phyloP scores from a whole-genome alignment of 2,888 invertebrate genomes.

The Deilephila porcellus region DNA sequence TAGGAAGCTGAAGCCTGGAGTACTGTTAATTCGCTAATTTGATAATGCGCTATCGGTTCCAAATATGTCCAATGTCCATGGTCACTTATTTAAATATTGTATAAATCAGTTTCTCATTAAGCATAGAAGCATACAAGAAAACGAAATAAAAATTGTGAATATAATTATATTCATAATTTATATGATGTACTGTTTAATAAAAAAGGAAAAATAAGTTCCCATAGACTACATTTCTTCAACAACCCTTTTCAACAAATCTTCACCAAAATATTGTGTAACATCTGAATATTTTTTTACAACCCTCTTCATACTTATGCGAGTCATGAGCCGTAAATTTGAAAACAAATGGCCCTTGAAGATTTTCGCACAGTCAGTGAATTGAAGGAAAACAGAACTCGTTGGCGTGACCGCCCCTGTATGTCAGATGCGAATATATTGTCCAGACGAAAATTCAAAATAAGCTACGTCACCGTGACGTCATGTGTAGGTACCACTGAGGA shows the following conservation, averaged over 20 bases:
- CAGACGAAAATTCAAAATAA: conserved; percentile 51
- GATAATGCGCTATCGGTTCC: no score
- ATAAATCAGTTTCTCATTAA: no score
- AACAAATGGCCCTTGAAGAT: conserved; percentile 80
- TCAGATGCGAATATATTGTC: conserved; percentile 63
- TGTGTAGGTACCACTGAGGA: background rate
- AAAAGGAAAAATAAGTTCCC: background rate
- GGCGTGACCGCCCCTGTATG: conserved; percentile 52
- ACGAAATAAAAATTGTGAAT: background rate
- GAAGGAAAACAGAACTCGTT: conserved; percentile 70
- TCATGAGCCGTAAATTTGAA: conserved; percentile 76
- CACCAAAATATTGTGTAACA: background rate
- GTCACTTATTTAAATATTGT: no score
- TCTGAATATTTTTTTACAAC: conserved; percentile 36
- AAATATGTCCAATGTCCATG: no score
- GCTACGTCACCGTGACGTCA: conserved; percentile 23
- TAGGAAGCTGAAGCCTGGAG: no score
- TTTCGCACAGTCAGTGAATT: conserved; percentile 75
- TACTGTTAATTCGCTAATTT: no score
- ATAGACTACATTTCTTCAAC: background rate
- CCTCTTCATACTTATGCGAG: conserved; percentile 67
- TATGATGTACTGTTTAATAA: background rate
- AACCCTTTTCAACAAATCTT: background rate
- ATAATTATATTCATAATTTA: background rate
- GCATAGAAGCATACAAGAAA: no score